Conservation (phyloP, 1,140 invertebrate species). For the Drosophila kohkoa region DNA sequence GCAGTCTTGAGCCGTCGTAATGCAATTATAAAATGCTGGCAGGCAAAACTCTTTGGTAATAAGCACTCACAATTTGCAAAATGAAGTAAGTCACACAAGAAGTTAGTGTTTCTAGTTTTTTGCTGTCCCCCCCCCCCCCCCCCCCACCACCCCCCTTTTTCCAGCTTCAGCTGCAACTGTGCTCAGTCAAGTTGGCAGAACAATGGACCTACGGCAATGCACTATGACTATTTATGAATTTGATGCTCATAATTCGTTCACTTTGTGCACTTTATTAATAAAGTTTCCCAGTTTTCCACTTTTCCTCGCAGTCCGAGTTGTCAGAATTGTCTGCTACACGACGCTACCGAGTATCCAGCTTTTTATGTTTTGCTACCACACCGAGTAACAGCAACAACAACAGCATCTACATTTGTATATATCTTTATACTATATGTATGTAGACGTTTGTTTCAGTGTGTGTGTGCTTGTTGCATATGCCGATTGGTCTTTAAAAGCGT, state of each 20-base stretch:
- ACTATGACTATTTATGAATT: slow-evolving; percentile 48
- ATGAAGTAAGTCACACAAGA: slow-evolving; percentile 67
- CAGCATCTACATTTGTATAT: slow-evolving; percentile 8
- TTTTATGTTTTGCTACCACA: slow-evolving; percentile 27
- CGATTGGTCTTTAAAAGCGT: slow-evolving; percentile 32
- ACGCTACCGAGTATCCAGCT: slow-evolving; percentile 4
- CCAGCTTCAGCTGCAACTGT: not conserved
- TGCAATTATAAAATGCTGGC: slow-evolving; percentile 72
- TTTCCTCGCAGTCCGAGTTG: slow-evolving; percentile 15
- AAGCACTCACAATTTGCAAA: slow-evolving; percentile 72
- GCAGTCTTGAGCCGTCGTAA: slow-evolving; percentile 54
- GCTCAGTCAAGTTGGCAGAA: slow-evolving; percentile 22
- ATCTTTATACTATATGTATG: not conserved
- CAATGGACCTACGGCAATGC: slow-evolving; percentile 59
- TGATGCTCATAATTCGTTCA: slow-evolving; percentile 73
- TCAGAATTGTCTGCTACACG: slow-evolving; percentile 32
- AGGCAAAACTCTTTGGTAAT: slow-evolving; percentile 61
- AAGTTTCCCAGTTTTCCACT: slow-evolving; percentile 57
- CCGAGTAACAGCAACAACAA: slow-evolving; percentile 7
- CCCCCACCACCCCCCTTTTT: not conserved
- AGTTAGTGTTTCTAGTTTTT: slow-evolving; percentile 33
- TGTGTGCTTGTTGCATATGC: slow-evolving; percentile 23
- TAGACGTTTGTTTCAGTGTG: not conserved
- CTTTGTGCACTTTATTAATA: slow-evolving; percentile 78
- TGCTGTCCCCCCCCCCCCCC: not conserved